Evolutionary conservation across 2,888 invertebrate species (phyloP), one percentile per base, ranked within the genome.

Genomic region (Diarsia dahlii): DNA sequence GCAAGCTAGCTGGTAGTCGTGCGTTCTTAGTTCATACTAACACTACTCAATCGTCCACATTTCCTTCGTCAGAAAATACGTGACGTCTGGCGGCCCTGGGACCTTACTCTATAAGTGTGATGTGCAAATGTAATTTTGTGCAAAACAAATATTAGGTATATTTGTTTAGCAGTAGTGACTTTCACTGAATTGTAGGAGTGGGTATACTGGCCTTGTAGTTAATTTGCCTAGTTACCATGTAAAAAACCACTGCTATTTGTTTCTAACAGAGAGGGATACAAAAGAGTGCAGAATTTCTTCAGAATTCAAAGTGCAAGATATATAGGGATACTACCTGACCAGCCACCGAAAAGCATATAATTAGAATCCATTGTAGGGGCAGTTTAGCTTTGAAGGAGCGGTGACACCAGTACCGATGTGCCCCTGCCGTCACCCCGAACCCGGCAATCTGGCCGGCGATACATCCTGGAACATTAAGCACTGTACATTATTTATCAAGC

Each of bases 361-460:
- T 94, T 20, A 98, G 92, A 68, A 98, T 95, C 58, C 97, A 93
- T 81, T 97, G 96, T 8, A 98, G 90, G 0, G 97, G 97, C 80
- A 95, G 82, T 85, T 96, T 98, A 1, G 98, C 98, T 93, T 98
- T 98, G 90, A 97, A 98, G 0, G 98, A 96, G 84, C 97, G 97
- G 91, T 98, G 98, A 67, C 97, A 97, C 97, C 98, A 98, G 74
- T 97, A 96, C 58, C 98, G 96, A 90, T 98, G 98, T 0, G 95
- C 98, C 15, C 98, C 98, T 0, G 96, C 98, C 0, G 98, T 98
- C 18, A 98, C 97, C 13, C 98, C 97, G 83, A 98, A 97, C 18
- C 97, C 98, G 34, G 97, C 97, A 1, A 97, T 86, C 50, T 95
- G 95, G n/a, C 97, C 97, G 79, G 96, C 91, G 13, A 97, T 76